phyloP scores from a whole-genome alignment of 2,797 vertebrate species.

The Chaetodon trifasciatus region DNA sequence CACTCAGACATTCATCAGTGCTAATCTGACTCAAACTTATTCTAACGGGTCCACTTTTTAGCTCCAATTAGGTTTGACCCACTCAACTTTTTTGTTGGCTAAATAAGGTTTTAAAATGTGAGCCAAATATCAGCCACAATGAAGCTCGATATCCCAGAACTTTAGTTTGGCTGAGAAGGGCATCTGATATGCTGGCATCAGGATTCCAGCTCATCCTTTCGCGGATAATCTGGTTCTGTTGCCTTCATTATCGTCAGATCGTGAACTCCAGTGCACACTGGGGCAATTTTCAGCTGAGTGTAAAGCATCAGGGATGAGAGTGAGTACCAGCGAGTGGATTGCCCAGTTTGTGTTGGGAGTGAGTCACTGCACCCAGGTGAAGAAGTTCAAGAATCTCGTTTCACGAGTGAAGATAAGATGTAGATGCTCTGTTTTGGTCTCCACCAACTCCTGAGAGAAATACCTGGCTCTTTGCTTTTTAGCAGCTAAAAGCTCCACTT shows the following conservation, averaged over 20 bases:
- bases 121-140: neutral
- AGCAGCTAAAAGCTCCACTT: neutral
- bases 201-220: neutral
- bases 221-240: neutral
- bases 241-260: neutral
- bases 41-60: neutral
- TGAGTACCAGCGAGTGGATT: neutral
- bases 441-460: too few relatives aligned
- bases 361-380: too few relatives aligned
- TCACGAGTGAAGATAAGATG: too few relatives aligned
- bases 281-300: neutral
- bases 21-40: neutral
- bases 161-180: neutral
- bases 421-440: too few relatives aligned
- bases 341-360: neutral
- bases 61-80: neutral
- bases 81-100: neutral
- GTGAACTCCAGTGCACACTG: neutral
- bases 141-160: neutral
- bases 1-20: constrained; percentile 4
- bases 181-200: neutral
- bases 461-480: too few relatives aligned
- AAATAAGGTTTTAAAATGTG: neutral
- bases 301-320: neutral
- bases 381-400: too few relatives aligned